Conservation (phyloP, 2,888 invertebrate species). For the Eudemis profundana region DNA sequence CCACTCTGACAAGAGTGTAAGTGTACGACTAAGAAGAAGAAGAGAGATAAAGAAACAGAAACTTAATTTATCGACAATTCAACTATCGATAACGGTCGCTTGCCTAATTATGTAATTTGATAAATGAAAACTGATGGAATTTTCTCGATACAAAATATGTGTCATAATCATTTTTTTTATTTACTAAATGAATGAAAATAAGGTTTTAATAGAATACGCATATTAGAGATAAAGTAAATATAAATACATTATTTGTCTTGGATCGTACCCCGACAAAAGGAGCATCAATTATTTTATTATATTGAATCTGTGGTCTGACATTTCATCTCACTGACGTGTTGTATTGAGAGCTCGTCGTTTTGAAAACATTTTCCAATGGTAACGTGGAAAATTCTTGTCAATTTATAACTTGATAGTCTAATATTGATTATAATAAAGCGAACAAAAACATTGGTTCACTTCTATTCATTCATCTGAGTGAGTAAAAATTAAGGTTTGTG, state of each 20-base stretch:
- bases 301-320: constrained; percentile 11
- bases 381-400: constrained; percentile 29
- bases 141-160: no score
- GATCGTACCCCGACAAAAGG: neutral
- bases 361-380: constrained; percentile 36
- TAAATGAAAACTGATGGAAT: no score
- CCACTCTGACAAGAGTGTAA: no score
- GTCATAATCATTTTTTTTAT: no score
- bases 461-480: constrained; percentile 10
- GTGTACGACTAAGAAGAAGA: no score
- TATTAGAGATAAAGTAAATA: no score
- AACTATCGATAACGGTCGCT: no score
- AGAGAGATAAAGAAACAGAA: no score
- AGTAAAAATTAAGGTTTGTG: constrained; percentile 74
- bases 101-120: no score
- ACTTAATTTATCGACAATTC: no score
- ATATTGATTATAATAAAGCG: constrained; percentile 1
- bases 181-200: no score
- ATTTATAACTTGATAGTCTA: constrained; percentile 27
- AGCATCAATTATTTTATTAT: neutral
- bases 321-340: constrained; percentile 34
- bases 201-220: no score
- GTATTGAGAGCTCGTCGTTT: constrained; percentile 31
- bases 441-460: neutral
- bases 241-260: neutral